A percentile compares a stretch with the other conserved stretches of the same genome.
Evolutionary conservation across 2,113 vertebrate genomes (phyloP).

Genomic region (Rhinolophus ferrumequinum): DNA sequence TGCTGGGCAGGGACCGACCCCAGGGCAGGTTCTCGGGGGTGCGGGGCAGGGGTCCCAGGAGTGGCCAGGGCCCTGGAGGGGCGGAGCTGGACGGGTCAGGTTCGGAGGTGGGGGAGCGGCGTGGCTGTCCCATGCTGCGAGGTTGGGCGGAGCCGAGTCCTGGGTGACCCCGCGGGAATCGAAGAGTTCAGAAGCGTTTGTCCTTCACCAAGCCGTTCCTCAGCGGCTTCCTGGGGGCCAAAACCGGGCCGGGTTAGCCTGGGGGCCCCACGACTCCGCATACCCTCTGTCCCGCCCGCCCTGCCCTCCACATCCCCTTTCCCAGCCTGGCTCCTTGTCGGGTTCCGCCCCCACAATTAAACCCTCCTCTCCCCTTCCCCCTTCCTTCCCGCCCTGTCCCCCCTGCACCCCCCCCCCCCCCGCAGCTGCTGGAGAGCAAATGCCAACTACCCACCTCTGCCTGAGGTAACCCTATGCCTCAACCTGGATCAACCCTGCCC

Average conservation of each 20-base stretch:
- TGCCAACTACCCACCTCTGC: neutral
- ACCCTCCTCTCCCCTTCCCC: neutral
- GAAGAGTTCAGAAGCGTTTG: slow-evolving; percentile 87
- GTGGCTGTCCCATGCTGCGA: neutral
- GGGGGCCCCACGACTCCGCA: rapidly evolving
- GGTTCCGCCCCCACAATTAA: neutral
- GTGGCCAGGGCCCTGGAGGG: neutral
- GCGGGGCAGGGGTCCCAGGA: neutral
- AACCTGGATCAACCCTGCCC: neutral
- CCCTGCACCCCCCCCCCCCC: rapidly evolving
- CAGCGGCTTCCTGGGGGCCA: slow-evolving; percentile 83
- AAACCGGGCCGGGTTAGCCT: neutral
- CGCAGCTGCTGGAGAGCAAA: neutral
- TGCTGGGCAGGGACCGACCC: neutral
- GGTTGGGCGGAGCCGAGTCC: neutral
- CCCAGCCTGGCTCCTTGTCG: neutral
- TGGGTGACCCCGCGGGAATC: neutral
- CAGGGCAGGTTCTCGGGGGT: neutral
- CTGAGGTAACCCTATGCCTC: neutral
- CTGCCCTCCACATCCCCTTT: neutral
- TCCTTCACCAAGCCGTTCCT: slow-evolving; percentile 92
- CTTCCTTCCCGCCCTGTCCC: neutral
- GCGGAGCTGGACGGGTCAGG: neutral
- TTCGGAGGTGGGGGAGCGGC: neutral
- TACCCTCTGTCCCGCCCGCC: neutral